These are phyloP conservation scores for Drosophila burlai DNA, from an alignment of 1,140 invertebrate genomes.

Conservation along the genomic window DNA sequence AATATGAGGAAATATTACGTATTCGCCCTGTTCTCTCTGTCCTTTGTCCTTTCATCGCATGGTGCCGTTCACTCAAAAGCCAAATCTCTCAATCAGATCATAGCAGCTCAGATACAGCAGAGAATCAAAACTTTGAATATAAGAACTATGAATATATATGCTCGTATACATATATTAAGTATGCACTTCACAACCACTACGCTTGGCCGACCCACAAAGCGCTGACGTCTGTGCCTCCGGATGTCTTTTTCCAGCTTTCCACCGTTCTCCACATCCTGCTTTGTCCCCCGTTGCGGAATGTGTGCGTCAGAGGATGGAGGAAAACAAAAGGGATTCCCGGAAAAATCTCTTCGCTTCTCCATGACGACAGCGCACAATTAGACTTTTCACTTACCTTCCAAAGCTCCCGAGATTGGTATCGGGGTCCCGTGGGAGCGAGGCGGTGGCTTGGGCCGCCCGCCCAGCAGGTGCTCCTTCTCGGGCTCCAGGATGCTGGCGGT, in stretches of 20 bases:
- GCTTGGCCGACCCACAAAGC: conserved; percentile 35
- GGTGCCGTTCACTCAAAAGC: conserved; percentile 27
- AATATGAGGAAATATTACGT: conserved; percentile 47
- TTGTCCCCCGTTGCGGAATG: not conserved
- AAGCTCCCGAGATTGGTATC: not conserved
- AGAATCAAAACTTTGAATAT: conserved; percentile 45
- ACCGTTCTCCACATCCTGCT: not conserved
- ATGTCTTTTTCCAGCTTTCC: conserved; percentile 1
- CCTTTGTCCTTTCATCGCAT: not conserved
- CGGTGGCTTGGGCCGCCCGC: conserved; percentile 46
- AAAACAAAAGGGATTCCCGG: conserved; percentile 39
- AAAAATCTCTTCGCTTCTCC: conserved; percentile 45
- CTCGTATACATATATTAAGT: conserved; percentile 11
- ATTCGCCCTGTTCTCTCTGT: conserved; percentile 14
- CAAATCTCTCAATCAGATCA: conserved; percentile 51
- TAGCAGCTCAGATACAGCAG: not conserved
- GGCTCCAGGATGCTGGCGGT: conserved; percentile 63
- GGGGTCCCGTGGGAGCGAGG: conserved; percentile 29
- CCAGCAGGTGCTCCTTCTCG: conserved; percentile 63
- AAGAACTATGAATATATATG: conserved; percentile 34
- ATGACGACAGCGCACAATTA: conserved; percentile 17
- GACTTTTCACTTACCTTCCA: conserved; percentile 35
- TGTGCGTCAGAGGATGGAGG: not conserved
- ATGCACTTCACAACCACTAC: conserved; percentile 25
- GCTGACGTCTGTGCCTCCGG: conserved; percentile 10